Evolutionary conservation across 2,797 vertebrate genomes (phyloP), one percentile per base, ranked within the genome.

Genomic region (Loriculus beryllinus): DNA sequence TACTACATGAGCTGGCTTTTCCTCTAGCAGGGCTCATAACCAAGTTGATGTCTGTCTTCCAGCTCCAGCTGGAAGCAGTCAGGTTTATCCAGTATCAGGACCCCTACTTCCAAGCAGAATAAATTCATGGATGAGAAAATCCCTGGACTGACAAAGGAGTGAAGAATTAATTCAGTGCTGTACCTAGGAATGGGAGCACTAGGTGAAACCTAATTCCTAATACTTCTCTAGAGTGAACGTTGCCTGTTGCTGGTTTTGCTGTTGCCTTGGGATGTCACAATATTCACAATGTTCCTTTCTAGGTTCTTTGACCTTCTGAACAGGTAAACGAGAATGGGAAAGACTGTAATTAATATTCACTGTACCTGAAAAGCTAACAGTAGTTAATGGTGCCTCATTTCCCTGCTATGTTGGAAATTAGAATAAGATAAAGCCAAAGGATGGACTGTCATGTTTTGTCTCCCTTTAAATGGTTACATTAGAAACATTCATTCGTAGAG

Each of bases 191-290:
- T 31, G 17, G 37, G 56, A 64, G 43, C 4, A 6, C 15, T 45
- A 48, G 37, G 52, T 74, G 52, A 77, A 52, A 49, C 33, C 35
- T 11, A 29, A 49, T 82, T 74, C 65, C 69, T 56, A 15, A 35
- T 76, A 29, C 26, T 48, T 5, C 57, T 80, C 85, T 95, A 91
- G 95, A 96, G 94, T 96, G 93, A 97, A 95, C 63, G 65, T 95
- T 95, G 94, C 94, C 91, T 92, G 21, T 59, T 75, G 82, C 29
- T 81, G 90, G 37, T 45, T 93, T 90, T 21, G 56, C 81, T 39
- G 88, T 90, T 85, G 56, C 52, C 33, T 90, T 0, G 12, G 82
- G 47, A 63, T 93, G 62, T 94, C 51, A 31, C 54, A 56, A 9
- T 82, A 76, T 63, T 86, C 29, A 26, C 4, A 2, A n/a, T 1